Base-by-base conservation (phyloP, 2,113 vertebrate species). In the Symphodus melops region DNA sequence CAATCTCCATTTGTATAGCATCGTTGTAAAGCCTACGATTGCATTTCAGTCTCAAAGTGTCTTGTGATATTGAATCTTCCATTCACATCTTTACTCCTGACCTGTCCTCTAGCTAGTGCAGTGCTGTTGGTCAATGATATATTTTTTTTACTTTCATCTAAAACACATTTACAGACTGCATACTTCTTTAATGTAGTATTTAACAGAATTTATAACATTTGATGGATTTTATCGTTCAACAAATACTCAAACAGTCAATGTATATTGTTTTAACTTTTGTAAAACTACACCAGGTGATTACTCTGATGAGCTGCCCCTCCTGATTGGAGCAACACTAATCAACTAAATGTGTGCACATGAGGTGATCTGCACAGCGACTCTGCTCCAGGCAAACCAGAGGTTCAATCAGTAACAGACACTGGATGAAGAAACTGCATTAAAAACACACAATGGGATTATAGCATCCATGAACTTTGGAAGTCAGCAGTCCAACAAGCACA, bases 81-180 rank as follows among this genome's bases (percentile, higher is more conserved):
- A 8, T 74, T 75, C 72, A 14, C 59, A 68, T 64, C 36, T 73
- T 87, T 62, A 8, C 49, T 69, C 36, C 49, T 20, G 17, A 67
- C 11, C 19, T 53, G 53, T 60, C 39, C 19, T 28, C 17, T 44
- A 12, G 25, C 4, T 25, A 25, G 28, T 33, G 3, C 28, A 33
- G 28, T 33, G 21, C 5, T 25, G 23, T 25, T 55, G 64, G 3
- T 58, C 42, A 44, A 2, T 28, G 23, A 16, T n/a, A n/a, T n/a
- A n/a, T 25, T 25, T 48, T 68, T 59, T 46, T 39, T 55, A 52
- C 9, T 36, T 36, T 23, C 0, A 48, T 60, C 25, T 55, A 8
- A 73, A 68, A 75, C 37, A 57, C 37, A 25, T 53, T 70, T 48
- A 54, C 28, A 60, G 20, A 59, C 20, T 13, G 44, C 52, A 28